Evolutionary conservation across 1,140 invertebrate genomes (phyloP).

Genomic region (Bombus soroeensis): DNA sequence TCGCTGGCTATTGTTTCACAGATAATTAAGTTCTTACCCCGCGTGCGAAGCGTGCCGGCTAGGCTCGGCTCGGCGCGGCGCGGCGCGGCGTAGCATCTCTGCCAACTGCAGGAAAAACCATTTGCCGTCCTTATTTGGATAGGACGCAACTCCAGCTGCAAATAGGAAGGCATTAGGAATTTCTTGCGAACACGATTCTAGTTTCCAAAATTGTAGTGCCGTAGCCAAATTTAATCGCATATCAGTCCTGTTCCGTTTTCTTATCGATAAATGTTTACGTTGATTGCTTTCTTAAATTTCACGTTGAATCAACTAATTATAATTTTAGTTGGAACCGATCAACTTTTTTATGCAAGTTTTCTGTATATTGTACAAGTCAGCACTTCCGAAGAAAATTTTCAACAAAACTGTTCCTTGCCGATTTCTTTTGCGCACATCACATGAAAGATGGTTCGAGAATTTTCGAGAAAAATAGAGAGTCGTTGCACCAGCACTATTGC

Average conservation of each 20-base stretch:
- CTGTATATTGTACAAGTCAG: too few species aligned
- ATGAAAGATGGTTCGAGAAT: neutral
- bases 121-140: constrained; percentile 68
- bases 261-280: neutral
- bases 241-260: constrained; percentile 3
- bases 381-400: neutral
- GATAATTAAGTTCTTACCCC: constrained; percentile 76
- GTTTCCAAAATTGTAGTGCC: constrained; percentile 49
- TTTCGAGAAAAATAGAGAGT: neutral
- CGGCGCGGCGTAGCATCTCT: constrained; percentile 55
- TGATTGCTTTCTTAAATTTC: neutral
- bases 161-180: constrained; percentile 57
- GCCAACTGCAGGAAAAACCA: constrained; percentile 73
- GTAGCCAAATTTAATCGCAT: constrained; percentile 43
- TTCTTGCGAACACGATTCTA: constrained; percentile 53
- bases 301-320: neutral
- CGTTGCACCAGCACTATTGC: too few species aligned
- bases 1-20: constrained; percentile 75
- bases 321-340: neutral
- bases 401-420: neutral
- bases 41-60: constrained; percentile 46
- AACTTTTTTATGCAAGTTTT: neutral
- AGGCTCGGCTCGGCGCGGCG: too few species aligned
- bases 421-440: neutral
- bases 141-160: constrained; percentile 39